Conservation (phyloP, 2,797 vertebrate genomes). For the Coregonus sp. region DNA sequence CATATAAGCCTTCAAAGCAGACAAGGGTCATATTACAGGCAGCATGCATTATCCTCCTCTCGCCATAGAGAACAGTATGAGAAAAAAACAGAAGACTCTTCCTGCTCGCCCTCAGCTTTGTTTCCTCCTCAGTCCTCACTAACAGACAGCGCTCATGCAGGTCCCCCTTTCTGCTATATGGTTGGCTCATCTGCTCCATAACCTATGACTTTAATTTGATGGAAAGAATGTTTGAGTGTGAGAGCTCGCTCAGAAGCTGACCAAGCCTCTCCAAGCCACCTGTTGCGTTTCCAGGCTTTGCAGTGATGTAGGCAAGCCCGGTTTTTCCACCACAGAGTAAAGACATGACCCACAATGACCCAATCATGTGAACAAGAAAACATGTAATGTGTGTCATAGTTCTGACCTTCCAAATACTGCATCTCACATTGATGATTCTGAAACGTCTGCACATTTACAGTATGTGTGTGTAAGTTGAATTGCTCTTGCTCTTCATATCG, state of each 20-base stretch:
- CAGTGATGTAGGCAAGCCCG: conserved; percentile 46
- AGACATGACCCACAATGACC: conserved; percentile 12
- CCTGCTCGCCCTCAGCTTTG: not conserved
- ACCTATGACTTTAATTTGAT: conserved; percentile 67
- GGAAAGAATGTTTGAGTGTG: conserved; percentile 73
- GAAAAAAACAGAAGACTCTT: conserved; percentile 44
- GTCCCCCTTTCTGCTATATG: not conserved
- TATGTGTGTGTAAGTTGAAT: too few relatives aligned
- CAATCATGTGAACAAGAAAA: conserved; percentile 13
- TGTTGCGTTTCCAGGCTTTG: conserved; percentile 65
- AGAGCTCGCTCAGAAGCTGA: conserved; percentile 54
- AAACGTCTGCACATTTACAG: too few relatives aligned
- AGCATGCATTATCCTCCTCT: conserved; percentile 16
- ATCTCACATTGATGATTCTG: not conserved
- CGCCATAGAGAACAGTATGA: conserved; percentile 3
- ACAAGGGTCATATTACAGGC: conserved; percentile 58
- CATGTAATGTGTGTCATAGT: not conserved
- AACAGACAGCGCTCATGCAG: conserved; percentile 19
- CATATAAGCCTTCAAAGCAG: conserved; percentile 85
- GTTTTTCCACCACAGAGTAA: conserved; percentile 62
- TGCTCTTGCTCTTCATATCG: too few relatives aligned
- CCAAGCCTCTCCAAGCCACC: conserved; percentile 62
- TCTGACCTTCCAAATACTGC: conserved; percentile 9
- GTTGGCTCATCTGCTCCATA: conserved; percentile 47
- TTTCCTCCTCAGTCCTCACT: conserved; percentile 1